Evolutionary conservation across 2,888 invertebrate genomes (phyloP), one percentile per base, ranked within the genome.

Genomic region (Apotomis capreana): DNA sequence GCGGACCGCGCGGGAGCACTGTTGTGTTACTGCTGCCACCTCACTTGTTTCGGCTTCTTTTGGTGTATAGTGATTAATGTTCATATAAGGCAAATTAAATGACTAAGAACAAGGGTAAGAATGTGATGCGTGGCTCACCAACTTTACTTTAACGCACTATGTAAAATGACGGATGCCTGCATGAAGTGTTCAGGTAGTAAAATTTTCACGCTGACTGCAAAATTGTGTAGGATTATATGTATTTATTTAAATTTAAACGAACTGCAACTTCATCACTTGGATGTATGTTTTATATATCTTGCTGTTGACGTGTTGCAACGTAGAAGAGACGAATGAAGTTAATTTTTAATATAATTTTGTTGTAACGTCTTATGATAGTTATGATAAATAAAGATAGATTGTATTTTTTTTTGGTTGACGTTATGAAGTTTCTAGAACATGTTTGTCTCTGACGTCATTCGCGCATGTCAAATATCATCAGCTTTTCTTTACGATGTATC

Each of bases 61-160:
- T 68, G 37, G 15, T 52, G 61, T 59, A 46, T 63, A 46, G 52
- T 75, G 74, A 61, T 72, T 74, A 75, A 76, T 76, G 68, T 70
- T 75, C 71, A 75, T 75, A 72, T 67, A 76, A 75, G 74, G 52
- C 70, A 77, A 76, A 70, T 70, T 79, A 81, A 77, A 83, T 83
- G 83, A 80, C 80, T 78, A 79, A 80, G 76, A 73, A 80, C 76
- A 81, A 79, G 75, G 83, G 82, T 81, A 80, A 81, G 80, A 26
- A 76, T 68, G 54, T 73, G 52, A 73, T 57, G 44, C 12, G 54
- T 55, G 55, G 26, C 52, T 52, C 26, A 8, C 4, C 6, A 62
- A 9, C 6, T 62, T 15, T 15, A 64, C 44, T 6, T 52, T 12
- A 44, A 64, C 26, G 10, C 4, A 6, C 12, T 37, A 44, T 44